Conservation (phyloP, 2,797 vertebrate species). For the Arctocebus calabarensis region DNA sequence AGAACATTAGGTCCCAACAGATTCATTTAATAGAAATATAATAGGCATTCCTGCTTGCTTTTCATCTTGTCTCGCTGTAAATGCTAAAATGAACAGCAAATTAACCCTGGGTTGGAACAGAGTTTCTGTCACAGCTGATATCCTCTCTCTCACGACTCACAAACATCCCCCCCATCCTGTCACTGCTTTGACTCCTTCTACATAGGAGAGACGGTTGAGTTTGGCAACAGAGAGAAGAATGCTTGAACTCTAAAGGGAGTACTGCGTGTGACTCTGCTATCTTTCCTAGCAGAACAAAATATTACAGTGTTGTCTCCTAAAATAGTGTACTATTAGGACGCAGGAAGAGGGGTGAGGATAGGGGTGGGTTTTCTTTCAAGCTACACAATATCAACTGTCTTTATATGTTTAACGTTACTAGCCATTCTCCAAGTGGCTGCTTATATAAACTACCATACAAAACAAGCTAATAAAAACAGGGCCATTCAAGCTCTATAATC, state of each 20-base stretch:
- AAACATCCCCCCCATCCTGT: conserved; percentile 85
- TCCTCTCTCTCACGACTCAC: conserved; percentile 84
- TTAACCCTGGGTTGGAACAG: conserved; percentile 88
- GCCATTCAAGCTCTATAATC: conserved; percentile 86
- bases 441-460: conserved; percentile 73
- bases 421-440: conserved; percentile 73
- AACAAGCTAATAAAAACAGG: conserved; percentile 83
- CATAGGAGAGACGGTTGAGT: conserved; percentile 78
- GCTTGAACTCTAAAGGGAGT: conserved; percentile 82
- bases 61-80: conserved; percentile 87
- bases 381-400: conserved; percentile 66
- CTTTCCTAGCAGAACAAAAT: conserved; percentile 76
- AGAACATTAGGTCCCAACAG: conserved; percentile 89
- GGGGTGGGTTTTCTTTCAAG: conserved; percentile 54
- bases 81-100: conserved; percentile 88
- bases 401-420: conserved; percentile 79
- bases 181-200: conserved; percentile 83
- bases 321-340: conserved; percentile 76
- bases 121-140: conserved; percentile 88
- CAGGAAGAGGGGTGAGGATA: conserved; percentile 47
- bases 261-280: conserved; percentile 73
- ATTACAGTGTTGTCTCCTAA: background rate
- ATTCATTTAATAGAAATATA: conserved; percentile 90
- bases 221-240: conserved; percentile 82
- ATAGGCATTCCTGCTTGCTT: conserved; percentile 88